Percentiles rank a stretch among this genome's conserved stretches.
Evolutionary conservation across 2,797 vertebrate genomes (phyloP).

Genomic region (Gallirallus australis): DNA sequence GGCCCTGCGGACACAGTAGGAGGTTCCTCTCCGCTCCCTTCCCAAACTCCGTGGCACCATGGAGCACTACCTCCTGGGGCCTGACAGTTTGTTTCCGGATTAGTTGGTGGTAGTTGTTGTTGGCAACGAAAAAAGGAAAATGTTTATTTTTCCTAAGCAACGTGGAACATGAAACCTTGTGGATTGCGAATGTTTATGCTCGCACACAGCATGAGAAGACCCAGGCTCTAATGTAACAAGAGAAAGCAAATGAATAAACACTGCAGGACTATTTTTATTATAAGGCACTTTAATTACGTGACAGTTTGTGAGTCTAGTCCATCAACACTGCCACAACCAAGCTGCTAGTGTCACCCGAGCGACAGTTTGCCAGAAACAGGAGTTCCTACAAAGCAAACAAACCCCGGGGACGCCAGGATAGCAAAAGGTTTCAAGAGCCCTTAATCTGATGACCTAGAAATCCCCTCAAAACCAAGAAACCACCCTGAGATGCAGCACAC

Average conservation of each 20-base stretch:
- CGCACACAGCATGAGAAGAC: slow-evolving; percentile 18
- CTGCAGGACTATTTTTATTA: slow-evolving; percentile 43
- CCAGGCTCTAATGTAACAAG: not conserved
- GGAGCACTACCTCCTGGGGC: not conserved
- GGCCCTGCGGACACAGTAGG: not conserved
- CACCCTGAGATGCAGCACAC: not conserved
- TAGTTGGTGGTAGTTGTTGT: slow-evolving; percentile 44
- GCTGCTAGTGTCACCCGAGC: slow-evolving; percentile 39
- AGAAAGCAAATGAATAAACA: slow-evolving; percentile 57
- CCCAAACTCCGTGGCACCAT: not conserved
- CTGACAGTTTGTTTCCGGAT: slow-evolving; percentile 54
- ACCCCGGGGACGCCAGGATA: not conserved
- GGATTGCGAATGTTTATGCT: slow-evolving; percentile 49
- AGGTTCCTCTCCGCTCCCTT: not conserved
- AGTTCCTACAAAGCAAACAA: slow-evolving; percentile 31
- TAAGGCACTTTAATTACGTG: slow-evolving; percentile 52
- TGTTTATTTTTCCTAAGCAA: slow-evolving; percentile 73
- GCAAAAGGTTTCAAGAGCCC: slow-evolving; percentile 22
- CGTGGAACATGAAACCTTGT: not conserved
- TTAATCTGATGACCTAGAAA: slow-evolving; percentile 48
- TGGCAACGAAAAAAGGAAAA: slow-evolving; percentile 53
- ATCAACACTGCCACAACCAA: not conserved
- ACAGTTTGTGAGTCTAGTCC: slow-evolving; percentile 37
- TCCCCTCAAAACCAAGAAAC: not conserved
- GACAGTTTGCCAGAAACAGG: slow-evolving; percentile 5